Evolutionary conservation across 2,113 vertebrate species (phyloP).

Genomic region (Tragelaphus imberbis): DNA sequence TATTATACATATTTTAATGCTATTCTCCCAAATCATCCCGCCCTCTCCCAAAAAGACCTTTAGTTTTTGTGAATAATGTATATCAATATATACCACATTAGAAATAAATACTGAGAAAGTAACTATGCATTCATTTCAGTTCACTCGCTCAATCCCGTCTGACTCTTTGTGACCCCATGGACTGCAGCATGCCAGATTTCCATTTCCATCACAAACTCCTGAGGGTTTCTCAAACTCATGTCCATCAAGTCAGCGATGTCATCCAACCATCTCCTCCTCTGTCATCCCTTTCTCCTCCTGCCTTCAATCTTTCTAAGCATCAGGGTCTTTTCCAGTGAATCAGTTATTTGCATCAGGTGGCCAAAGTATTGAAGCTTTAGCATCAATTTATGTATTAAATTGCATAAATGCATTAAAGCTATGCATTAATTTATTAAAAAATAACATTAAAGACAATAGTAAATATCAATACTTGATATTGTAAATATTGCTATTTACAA

Average conservation of each 20-base stretch:
- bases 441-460: neutral
- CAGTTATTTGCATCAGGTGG: neutral
- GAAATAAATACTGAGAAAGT: neutral
- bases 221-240: neutral
- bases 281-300: neutral
- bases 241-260: neutral
- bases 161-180: neutral
- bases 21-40: too few relatives aligned
- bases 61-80: neutral
- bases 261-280: neutral
- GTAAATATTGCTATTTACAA: too few relatives aligned
- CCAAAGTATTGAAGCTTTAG: neutral
- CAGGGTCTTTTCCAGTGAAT: neutral
- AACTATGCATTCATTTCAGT: neutral
- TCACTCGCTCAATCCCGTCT: fast-evolving
- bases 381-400: neutral
- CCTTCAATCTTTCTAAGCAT: neutral
- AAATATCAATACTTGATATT: neutral
- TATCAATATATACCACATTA: neutral
- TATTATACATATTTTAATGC: too few relatives aligned
- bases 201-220: neutral
- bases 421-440: neutral
- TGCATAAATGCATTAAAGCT: neutral
- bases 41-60: neutral
- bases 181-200: neutral